phyloP scores from a whole-genome alignment of 1,140 invertebrate species.

The Cyrtorhinus lividipennis region DNA sequence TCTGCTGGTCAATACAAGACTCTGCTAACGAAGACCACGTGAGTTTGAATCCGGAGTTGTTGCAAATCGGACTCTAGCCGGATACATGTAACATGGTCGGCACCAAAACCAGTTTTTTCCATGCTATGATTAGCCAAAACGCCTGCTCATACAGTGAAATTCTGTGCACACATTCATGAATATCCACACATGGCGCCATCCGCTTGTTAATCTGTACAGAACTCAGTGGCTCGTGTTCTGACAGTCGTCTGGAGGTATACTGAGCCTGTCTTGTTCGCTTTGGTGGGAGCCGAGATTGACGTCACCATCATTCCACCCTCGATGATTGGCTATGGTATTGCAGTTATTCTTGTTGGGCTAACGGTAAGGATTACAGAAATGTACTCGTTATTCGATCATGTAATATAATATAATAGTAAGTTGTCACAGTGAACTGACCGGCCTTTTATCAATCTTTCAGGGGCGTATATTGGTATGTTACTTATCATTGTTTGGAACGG shows the following conservation, averaged over 20 bases:
- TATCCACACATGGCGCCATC: too few species aligned
- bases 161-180: too few species aligned
- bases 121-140: too few species aligned
- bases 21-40: too few species aligned
- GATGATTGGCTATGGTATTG: not conserved
- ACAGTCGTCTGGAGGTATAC: slow-evolving; percentile 48
- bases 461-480: slow-evolving; percentile 42
- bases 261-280: slow-evolving; percentile 51
- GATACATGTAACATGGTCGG: too few species aligned
- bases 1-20: slow-evolving; percentile 33
- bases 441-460: slow-evolving; percentile 29
- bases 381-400: not conserved
- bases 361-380: slow-evolving; percentile 19
- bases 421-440: too few species aligned
- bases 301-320: slow-evolving; percentile 13
- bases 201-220: slow-evolving; percentile 32
- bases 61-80: too few species aligned
- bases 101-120: too few species aligned
- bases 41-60: too few species aligned
- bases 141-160: too few species aligned
- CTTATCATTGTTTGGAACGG: slow-evolving; percentile 39
- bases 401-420: not conserved
- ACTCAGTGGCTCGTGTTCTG: slow-evolving; percentile 34
- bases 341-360: slow-evolving; percentile 11
- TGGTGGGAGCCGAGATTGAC: slow-evolving; percentile 54